Evolutionary conservation across 2,888 invertebrate species (phyloP), one percentile per base, ranked within the genome.

Genomic region (Thereva unica): DNA sequence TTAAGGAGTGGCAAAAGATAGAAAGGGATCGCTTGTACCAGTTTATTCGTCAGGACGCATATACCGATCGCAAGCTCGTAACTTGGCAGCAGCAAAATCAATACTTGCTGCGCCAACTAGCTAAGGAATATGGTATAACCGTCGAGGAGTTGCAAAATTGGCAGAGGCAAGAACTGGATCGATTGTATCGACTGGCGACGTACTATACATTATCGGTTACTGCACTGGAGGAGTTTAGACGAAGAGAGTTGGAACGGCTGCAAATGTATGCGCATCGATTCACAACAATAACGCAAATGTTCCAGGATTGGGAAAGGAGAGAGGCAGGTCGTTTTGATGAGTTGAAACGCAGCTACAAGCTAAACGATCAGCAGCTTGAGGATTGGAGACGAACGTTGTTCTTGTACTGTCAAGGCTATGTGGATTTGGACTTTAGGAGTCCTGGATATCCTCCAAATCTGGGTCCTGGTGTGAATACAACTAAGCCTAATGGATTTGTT

Each of bases 11-110:
- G 79, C 77, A 79, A 68, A 73, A 73, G 44, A 71, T 70, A 34
- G 78, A 78, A 68, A 76, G 79, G 3, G 78, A 79, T 72, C 78
- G 78, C 4, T 71, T 79, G 0, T 79, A 78, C 67, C 73, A 72
- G 3, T 72, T 79, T 37, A 78, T 79, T 23, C 73, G 74, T 47
- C 75, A 73, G n/a, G 78, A 78, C 50, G 23, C 77, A 75, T 56
- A 76, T 77, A 67, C 74, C 70, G 0, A 64, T 73, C 9, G 72
- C 72, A 1, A 75, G 76, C 66, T 79, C 34, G 71, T 66, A 3
- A 72, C 73, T 6, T 78, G 78, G 79, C 79, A 79, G 66, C 75
- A 71, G 3, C 74, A 77, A 63, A 75, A 75, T 34, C 45, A 40
- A 42, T 71, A 70, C 2, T 66, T 73, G 34, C 65, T 77, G 4